phyloP scores from a whole-genome alignment of 2,888 invertebrate genomes.

The Diaperis boleti region DNA sequence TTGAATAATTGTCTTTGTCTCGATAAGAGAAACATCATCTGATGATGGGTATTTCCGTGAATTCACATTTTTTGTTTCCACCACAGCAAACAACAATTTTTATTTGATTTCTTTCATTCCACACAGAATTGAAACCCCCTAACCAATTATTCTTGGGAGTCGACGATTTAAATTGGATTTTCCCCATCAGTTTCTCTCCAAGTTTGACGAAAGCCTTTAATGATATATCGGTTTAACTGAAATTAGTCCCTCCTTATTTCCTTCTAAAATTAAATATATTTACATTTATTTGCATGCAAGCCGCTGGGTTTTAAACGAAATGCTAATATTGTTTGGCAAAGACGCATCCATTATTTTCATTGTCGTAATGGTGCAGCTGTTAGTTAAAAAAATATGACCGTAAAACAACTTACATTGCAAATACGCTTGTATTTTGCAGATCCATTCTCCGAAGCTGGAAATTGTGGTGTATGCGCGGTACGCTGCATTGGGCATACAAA shows the following conservation, averaged over 20 bases:
- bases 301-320: constrained; percentile 6
- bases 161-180: no score
- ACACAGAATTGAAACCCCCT: no score
- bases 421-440: constrained; percentile 81
- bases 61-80: no score
- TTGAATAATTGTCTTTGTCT: no score
- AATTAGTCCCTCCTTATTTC: background rate
- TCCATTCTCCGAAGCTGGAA: constrained; percentile 79
- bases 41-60: no score
- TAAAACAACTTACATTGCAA: constrained; percentile 74
- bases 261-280: background rate
- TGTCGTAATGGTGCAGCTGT: background rate
- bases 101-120: no score
- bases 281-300: constrained; percentile 24
- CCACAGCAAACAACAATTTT: no score
- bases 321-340: constrained; percentile 12
- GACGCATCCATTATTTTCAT: constrained; percentile 8
- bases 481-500: constrained; percentile 83
- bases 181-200: no score
- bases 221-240: no score
- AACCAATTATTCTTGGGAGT: no score
- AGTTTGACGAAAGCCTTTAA: no score
- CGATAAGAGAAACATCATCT: no score
- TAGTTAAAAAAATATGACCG: background rate
- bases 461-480: constrained; percentile 76